Base-by-base conservation (phyloP, 2,113 vertebrate species). In the Rhea pennata region DNA sequence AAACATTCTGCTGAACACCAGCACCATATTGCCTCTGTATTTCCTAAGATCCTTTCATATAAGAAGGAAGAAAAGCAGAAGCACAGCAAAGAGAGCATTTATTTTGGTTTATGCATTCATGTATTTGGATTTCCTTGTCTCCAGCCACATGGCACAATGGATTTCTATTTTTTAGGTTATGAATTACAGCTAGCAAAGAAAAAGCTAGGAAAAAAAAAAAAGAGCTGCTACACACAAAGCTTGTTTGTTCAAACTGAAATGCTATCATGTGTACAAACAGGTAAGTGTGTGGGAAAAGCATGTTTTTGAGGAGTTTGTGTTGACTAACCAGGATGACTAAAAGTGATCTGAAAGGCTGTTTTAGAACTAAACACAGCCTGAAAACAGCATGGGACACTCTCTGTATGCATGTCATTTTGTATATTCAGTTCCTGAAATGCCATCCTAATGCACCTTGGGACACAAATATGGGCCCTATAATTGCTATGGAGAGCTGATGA, bases 201-300 rank as follows among this genome's bases (percentile, higher is more conserved):
- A 76, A 48, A 69, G 50, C 20, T 33, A 62, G 36, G 36, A 36
- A 36, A 36, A 36, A 36, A 36, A 36, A 36, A 36, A 36, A 36
- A 36, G 36, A 72, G 16, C 39, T 71, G 20, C 44, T 93, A 42
- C 27, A 15, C 11, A 26, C 15, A 84, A 53, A 36, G 26, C 6
- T 31, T 72, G 46, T 53, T 65, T 77, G 10, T 24, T 86, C 36
- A n/a, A 4, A 9, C 24, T 72, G 64, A 78, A 67, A 58, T 40
- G 46, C 10, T n/a, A 9, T 33, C 2, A 33, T 48, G 73, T 54
- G 26, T 62, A 67, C 11, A 13, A 46, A 15, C 12, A 50, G 29
- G 14, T 15, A 61, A n/a, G 5, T 0, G 0, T 15, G 48, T 0
- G 29, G 4, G 9, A 56, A 83, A 84, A 67, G 8, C 20, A 48